phyloP scores from a whole-genome alignment of 2,888 invertebrate species.

The Podabrus alpinus region DNA sequence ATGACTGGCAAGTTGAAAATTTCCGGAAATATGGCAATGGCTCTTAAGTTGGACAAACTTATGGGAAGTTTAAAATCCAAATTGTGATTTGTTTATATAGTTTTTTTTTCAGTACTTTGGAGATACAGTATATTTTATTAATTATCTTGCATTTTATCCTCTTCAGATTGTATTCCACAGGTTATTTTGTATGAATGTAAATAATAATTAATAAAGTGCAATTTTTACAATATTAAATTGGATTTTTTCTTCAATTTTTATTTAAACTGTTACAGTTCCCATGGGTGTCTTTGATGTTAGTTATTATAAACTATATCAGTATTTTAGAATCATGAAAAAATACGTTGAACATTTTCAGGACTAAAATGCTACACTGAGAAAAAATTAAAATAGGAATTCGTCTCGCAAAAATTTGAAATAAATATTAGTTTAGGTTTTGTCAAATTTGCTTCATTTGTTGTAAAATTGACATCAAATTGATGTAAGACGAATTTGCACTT shows the following conservation, averaged over 20 bases:
- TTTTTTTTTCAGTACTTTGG: neutral
- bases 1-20: constrained; percentile 97
- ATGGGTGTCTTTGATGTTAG: too few relatives aligned
- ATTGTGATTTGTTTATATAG: constrained; percentile 52
- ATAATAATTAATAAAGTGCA: neutral
- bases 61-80: constrained; percentile 80
- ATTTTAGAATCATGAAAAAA: too few relatives aligned
- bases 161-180: neutral
- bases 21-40: constrained; percentile 87
- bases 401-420: too few relatives aligned
- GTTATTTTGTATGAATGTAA: neutral
- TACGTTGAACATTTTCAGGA: too few relatives aligned
- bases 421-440: too few relatives aligned
- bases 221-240: neutral
- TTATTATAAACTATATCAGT: too few relatives aligned
- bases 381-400: too few relatives aligned
- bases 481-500: too few relatives aligned
- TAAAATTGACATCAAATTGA: too few relatives aligned
- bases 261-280: too few relatives aligned
- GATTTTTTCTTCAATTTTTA: neutral
- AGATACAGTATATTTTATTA: neutral
- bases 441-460: too few relatives aligned
- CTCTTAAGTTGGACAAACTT: constrained; percentile 91
- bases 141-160: neutral
- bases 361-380: too few relatives aligned